phyloP scores from a whole-genome alignment of 2,797 vertebrate genomes.

The Xenopus petersii region DNA sequence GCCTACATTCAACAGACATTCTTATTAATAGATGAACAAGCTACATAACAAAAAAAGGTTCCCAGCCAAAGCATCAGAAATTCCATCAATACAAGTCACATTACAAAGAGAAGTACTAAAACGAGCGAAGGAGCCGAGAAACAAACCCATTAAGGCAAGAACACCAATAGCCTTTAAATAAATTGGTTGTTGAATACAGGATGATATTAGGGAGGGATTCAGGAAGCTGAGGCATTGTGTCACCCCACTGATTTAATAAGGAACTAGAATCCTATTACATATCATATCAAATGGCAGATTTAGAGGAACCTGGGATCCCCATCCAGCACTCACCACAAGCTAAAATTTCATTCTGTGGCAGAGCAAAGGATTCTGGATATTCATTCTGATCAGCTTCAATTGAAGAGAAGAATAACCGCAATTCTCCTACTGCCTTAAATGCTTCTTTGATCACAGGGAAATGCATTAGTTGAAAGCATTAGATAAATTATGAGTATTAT shows the following conservation, averaged over 20 bases:
- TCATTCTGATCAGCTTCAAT: constrained; percentile 26
- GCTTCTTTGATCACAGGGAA: constrained; percentile 29
- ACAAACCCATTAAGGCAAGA: constrained; percentile 20
- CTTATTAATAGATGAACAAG: constrained; percentile 24
- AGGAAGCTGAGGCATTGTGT: constrained; percentile 29
- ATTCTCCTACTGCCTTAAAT: constrained; percentile 26
- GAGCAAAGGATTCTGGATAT: constrained; percentile 33
- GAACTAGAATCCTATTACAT: constrained; percentile 34
- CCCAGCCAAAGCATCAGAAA: constrained; percentile 18
- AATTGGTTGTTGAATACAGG: constrained; percentile 20
- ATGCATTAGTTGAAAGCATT: constrained; percentile 43
- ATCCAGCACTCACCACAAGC: neutral
- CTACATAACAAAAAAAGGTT: constrained; percentile 1
- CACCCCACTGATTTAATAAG: constrained; percentile 37
- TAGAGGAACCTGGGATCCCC: constrained; percentile 24
- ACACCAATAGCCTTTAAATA: constrained; percentile 33
- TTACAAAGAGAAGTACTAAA: constrained; percentile 28
- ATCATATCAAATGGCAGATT: constrained; percentile 27
- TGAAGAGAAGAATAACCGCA: constrained; percentile 29
- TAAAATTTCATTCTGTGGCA: constrained; percentile 21
- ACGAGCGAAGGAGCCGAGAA: constrained; percentile 21
- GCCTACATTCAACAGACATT: constrained; percentile 9
- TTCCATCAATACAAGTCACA: constrained; percentile 39
- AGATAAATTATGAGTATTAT: constrained; percentile 37
- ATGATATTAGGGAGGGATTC: constrained; percentile 21